These are phyloP conservation scores for Agonopterix heracliana DNA, from an alignment of 2,888 invertebrate species.

Conservation along the genomic window DNA sequence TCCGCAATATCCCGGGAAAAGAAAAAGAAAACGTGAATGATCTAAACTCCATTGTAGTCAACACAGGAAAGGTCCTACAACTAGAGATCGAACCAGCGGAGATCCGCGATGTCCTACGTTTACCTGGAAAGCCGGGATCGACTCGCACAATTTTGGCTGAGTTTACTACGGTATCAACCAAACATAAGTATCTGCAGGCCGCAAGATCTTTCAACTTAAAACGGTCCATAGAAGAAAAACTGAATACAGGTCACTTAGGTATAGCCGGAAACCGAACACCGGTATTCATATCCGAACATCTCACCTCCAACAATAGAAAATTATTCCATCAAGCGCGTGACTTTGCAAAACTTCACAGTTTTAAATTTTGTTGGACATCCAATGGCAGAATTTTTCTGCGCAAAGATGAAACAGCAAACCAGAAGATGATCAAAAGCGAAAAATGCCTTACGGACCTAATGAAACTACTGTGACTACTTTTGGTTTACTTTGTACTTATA, in stretches of 20 bases:
- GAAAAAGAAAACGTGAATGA: neutral
- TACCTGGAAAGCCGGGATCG: conserved; percentile 1
- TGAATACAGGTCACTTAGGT: neutral
- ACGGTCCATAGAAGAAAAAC: too few species aligned
- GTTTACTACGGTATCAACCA: conserved; percentile 2
- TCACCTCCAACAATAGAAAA: conserved; percentile 1
- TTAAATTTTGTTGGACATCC: conserved; percentile 5
- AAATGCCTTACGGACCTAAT: too few species aligned
- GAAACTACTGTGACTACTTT: too few species aligned
- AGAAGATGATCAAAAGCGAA: neutral
- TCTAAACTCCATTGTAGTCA: neutral
- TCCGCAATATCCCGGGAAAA: conserved; percentile 2
- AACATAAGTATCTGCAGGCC: neutral
- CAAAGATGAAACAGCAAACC: conserved; percentile 1
- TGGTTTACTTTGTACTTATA: too few species aligned
- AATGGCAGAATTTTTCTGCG: conserved; percentile 5
- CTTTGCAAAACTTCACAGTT: conserved; percentile 5
- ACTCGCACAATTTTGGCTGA: conserved; percentile 4
- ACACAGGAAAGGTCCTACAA: neutral
- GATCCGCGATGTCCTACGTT: conserved; percentile 4
- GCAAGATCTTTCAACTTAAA: neutral
- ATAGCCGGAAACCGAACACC: neutral
- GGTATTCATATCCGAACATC: conserved; percentile 5
- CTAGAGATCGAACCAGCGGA: neutral
- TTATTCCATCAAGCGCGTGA: conserved; percentile 2